Evolutionary conservation across 2,797 vertebrate species (phyloP), one percentile per base, ranked within the genome.

Genomic region (Pseudocheirus occidentalis): DNA sequence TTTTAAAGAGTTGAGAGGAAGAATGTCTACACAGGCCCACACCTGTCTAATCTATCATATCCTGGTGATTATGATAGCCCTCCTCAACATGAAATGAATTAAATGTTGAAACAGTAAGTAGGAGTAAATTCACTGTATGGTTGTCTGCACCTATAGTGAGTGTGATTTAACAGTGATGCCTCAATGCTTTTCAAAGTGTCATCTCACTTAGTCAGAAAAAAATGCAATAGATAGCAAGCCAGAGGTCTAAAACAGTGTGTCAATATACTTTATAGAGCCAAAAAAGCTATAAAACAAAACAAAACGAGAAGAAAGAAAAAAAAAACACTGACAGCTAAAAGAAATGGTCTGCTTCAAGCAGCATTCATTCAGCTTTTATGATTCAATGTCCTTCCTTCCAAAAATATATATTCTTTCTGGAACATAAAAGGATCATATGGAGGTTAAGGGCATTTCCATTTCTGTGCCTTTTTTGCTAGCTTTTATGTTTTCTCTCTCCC

Each of bases 171-270:
- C 94, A 95, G 97, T 4, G 62, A 97, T 95, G 95, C 95, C 95
- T 97, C 95, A 90, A 12, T 94, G 96, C 97, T 95, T 98, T 97
- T 97, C 96, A 97, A 98, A 98, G 96, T 95, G 97, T 96, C 96
- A 97, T 98, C 97, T 98, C 97, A 98, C 97, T 98, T 98, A 97
- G 92, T 91, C 89, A 40, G 53, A 93, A 93, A 97, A 97, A 98
- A 98, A 97, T 90, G 95, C 91, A 94, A 97, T 87, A 94, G 97
- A 96, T 95, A 96, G 93, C 92, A 96, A 97, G 95, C 92, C 95
- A 97, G 97, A 98, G 97, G 96, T 98, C 97, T 96, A 91, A 96
- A 57, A 91, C 97, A 96, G 92, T 92, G 87, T 92, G 96, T 98
- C 98, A 97, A 90, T 92, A 96, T 98, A 87, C 81, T 98, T 98